Base-by-base conservation (phyloP, 2,888 invertebrate genomes). In the Notodonta dromedarius region DNA sequence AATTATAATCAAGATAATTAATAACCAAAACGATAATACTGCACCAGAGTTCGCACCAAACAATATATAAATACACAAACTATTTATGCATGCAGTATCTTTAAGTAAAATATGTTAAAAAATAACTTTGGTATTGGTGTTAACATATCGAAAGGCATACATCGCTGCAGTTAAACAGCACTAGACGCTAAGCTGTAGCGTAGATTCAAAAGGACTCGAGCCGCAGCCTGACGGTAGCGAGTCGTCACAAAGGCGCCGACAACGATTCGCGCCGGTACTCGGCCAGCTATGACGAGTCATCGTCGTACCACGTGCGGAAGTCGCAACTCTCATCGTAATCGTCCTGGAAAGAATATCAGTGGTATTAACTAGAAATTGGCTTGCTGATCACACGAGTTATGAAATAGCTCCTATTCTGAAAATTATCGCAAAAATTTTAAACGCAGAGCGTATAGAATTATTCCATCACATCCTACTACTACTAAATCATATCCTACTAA, bases 121-220 rank as follows among this genome's bases (percentile, higher is more conserved):
- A 85, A 86, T 87, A 91, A 87, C 93, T 93, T 93, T 93, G 93
- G 93, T 92, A 91, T 92, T 88, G 87, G 86, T 90, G 89, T 89
- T 85, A 85, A 76, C 73, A 76, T 79, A 77, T 83, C 73, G 77
- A 82, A 82, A 82, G 80, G 80, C 80, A 79, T 80, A 79, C 60
- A 63, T 70, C 32, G 75, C 75, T 74, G 67, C 35, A 14, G 74
- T 55, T 61, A 60, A 64, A 66, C 69, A 77, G 70, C 72, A 66
- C 70, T 76, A 67, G 66, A 64, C 66, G 76, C 72, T 71, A 68
- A 73, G 77, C 76, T 60, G 62, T 70, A 73, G 76, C 79, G 70
- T 68, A 69, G 60, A 65, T 68, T 68, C 62, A 63, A 62, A 64
- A 52, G 64, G 71, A 62, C 66, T 70, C 63, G 62, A 58, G 70